phyloP scores from a whole-genome alignment of 2,888 invertebrate genomes.

The Pandemis cinnamomeana region DNA sequence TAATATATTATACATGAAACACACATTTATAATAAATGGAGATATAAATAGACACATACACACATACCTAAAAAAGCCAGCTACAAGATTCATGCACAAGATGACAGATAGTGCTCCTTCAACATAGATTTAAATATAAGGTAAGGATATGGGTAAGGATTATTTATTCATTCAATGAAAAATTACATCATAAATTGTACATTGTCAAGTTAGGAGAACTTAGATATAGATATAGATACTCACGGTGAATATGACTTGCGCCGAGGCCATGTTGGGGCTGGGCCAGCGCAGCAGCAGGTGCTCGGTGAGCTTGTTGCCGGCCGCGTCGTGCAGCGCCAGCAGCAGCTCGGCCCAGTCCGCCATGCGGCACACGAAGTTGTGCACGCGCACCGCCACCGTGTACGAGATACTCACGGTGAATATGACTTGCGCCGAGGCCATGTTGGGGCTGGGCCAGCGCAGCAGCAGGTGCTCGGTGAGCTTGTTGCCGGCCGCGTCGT shows the following conservation, averaged over 20 bases:
- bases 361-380: constrained; percentile 96
- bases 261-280: constrained; percentile 78
- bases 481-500: constrained; percentile 91
- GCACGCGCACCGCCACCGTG: constrained; percentile 92
- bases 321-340: constrained; percentile 93
- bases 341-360: constrained; percentile 93
- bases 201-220: too few relatives aligned
- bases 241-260: constrained; percentile 90
- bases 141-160: too few relatives aligned
- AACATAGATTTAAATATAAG: too few relatives aligned
- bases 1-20: too few relatives aligned
- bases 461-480: constrained; percentile 96
- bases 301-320: constrained; percentile 93
- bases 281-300: constrained; percentile 94
- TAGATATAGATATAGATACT: too few relatives aligned
- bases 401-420: constrained; percentile 96
- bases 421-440: constrained; percentile 85
- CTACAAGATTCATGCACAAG: too few relatives aligned
- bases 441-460: constrained; percentile 89
- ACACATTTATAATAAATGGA: too few relatives aligned
- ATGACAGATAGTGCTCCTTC: too few relatives aligned
- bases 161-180: too few relatives aligned
- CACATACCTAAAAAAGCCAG: too few relatives aligned
- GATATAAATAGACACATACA: too few relatives aligned
- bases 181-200: too few relatives aligned